Evolutionary conservation across 2,797 vertebrate species (phyloP).

Genomic region (Alfaro cultratus): DNA sequence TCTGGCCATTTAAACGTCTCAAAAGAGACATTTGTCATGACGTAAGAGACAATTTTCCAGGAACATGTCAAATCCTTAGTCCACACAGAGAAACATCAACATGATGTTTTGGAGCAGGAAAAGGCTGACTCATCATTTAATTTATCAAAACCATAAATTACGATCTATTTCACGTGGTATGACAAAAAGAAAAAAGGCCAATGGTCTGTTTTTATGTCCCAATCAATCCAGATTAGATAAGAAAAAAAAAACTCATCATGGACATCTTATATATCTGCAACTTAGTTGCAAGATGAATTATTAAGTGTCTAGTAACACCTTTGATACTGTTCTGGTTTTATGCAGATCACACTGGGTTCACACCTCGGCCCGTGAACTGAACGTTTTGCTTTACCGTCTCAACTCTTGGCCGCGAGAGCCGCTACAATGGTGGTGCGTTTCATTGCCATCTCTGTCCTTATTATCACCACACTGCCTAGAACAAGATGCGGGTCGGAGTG

Average conservation of each 20-base stretch:
- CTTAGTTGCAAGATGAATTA: not conserved
- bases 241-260: not conserved
- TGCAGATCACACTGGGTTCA: not conserved
- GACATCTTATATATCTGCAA: not conserved
- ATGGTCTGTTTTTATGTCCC: not conserved
- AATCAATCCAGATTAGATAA: not conserved
- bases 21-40: not conserved
- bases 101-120: not conserved
- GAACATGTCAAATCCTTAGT: not conserved
- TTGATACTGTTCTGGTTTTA: not conserved
- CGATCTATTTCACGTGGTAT: not conserved
- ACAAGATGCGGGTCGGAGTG: slow-evolving; percentile 2
- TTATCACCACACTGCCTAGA: slow-evolving; percentile 9
- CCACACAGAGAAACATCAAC: not conserved
- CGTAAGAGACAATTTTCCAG: not conserved
- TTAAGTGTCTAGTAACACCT: not conserved
- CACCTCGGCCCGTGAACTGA: not conserved
- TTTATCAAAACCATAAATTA: not conserved
- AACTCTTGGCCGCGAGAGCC: slow-evolving; percentile 3
- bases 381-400: not conserved
- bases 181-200: not conserved
- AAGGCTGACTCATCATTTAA: not conserved
- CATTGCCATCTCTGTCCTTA: not conserved
- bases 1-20: not conserved
- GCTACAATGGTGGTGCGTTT: slow-evolving; percentile 10